Conservation (phyloP, 2,797 vertebrate genomes). For the Euthynnus affinis region DNA sequence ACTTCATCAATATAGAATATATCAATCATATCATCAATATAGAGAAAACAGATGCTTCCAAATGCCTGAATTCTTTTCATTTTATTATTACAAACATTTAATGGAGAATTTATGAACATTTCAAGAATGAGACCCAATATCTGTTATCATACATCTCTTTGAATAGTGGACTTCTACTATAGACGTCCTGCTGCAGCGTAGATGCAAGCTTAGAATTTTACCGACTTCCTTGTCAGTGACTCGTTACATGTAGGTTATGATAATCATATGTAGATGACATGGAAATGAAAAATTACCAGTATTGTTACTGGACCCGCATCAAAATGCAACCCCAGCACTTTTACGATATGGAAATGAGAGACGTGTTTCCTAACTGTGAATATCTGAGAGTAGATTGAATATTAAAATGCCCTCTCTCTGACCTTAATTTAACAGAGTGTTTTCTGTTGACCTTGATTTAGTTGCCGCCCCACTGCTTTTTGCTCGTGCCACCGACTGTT, state of each 20-base stretch:
- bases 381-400: slow-evolving; percentile 46
- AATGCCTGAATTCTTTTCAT: background rate
- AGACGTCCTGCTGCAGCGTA: background rate
- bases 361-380: slow-evolving; percentile 47
- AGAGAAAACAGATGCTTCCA: background rate
- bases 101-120: slow-evolving; percentile 16
- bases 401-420: slow-evolving; percentile 45
- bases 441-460: slow-evolving; percentile 60
- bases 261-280: slow-evolving; percentile 70
- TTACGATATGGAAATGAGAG: slow-evolving; percentile 58
- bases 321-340: slow-evolving; percentile 55
- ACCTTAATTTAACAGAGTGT: slow-evolving; percentile 54
- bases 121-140: background rate
- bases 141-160: background rate
- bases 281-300: slow-evolving; percentile 62
- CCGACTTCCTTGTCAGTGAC: slow-evolving; percentile 7
- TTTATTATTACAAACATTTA: background rate
- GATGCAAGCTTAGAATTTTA: background rate
- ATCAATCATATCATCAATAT: no score
- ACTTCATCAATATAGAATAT: slow-evolving; percentile 16
- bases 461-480: slow-evolving; percentile 29
- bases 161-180: background rate
- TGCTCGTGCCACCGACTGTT: slow-evolving; percentile 36
- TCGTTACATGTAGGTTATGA: slow-evolving; percentile 49
- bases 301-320: slow-evolving; percentile 44